These are phyloP conservation scores for Oryzias curvinotus DNA, from an alignment of 2,113 vertebrate species.

Conservation along the genomic window DNA sequence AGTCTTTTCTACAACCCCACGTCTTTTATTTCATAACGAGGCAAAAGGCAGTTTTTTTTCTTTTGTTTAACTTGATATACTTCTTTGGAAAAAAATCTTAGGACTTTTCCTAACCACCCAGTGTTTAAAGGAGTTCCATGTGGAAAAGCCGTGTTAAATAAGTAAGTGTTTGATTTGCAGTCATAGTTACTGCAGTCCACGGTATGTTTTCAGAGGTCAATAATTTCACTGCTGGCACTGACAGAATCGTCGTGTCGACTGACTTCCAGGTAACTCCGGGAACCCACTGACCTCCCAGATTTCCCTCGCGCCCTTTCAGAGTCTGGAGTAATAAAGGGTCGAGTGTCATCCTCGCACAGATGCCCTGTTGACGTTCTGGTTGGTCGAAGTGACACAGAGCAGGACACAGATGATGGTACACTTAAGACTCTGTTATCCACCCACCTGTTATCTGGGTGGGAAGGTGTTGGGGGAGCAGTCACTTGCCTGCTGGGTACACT, in stretches of 20 bases:
- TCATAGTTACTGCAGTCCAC: constrained; percentile 26
- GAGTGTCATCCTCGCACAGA: constrained; percentile 72
- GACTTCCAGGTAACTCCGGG: constrained; percentile 78
- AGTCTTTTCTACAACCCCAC: constrained; percentile 22
- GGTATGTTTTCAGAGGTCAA: constrained; percentile 81
- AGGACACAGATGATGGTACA: constrained; percentile 84
- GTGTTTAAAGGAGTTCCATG: not conserved
- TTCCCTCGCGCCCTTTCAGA: constrained; percentile 58
- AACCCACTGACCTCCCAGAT: constrained; percentile 58
- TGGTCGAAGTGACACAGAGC: constrained; percentile 82
- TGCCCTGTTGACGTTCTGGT: constrained; percentile 79
- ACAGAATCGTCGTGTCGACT: constrained; percentile 81
- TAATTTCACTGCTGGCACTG: constrained; percentile 93
- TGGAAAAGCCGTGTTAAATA: constrained; percentile 14
- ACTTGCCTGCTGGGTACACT: constrained; percentile 76
- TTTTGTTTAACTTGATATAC: constrained; percentile 8
- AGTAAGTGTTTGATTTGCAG: constrained; percentile 11
- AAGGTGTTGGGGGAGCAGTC: constrained; percentile 78
- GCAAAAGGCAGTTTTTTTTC: constrained; percentile 33
- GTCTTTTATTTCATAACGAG: constrained; percentile 14
- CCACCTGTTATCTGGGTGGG: constrained; percentile 76
- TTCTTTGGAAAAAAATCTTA: constrained; percentile 21
- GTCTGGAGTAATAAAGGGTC: constrained; percentile 79
- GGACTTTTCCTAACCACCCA: not conserved
- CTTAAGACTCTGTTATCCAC: constrained; percentile 47